Conservation (phyloP, 2,797 vertebrate species). For the Neosilurus hyrtlii region DNA sequence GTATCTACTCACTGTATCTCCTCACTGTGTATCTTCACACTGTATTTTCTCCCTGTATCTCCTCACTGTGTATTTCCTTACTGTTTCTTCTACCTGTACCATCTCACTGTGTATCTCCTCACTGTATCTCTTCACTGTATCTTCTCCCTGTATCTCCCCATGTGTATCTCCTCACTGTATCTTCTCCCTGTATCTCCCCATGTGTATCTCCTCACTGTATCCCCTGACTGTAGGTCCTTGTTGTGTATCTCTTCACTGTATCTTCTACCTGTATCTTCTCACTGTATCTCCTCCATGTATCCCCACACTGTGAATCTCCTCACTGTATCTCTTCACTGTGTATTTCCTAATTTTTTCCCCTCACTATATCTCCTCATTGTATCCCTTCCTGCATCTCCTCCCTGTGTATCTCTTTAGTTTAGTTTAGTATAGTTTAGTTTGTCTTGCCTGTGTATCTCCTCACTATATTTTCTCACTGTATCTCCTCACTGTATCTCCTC, state of each 20-base stretch:
- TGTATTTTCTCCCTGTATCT: too few species aligned
- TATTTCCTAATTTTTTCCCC: neutral
- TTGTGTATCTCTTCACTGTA: too few species aligned
- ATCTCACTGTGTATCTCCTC: too few species aligned
- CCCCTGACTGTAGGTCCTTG: too few species aligned
- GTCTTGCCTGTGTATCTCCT: neutral
- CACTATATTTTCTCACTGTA: too few species aligned
- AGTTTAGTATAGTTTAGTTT: too few species aligned
- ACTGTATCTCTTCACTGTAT: too few species aligned
- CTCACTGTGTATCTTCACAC: too few species aligned
- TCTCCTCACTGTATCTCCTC: neutral
- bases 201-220: neutral
- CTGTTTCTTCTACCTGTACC: too few species aligned
- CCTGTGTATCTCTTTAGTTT: neutral
- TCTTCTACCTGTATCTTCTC: neutral
- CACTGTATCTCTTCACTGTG: neutral
- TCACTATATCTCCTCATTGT: neutral
- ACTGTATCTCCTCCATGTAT: neutral
- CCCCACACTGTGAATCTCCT: neutral
- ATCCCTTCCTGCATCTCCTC: neutral
- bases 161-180: too few species aligned
- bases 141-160: too few species aligned
- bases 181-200: neutral
- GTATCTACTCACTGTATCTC: neutral
- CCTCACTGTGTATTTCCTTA: too few species aligned